These are phyloP conservation scores for Heteromurus nitidus DNA, from an alignment of 2,888 invertebrate species.

Conservation along the genomic window DNA sequence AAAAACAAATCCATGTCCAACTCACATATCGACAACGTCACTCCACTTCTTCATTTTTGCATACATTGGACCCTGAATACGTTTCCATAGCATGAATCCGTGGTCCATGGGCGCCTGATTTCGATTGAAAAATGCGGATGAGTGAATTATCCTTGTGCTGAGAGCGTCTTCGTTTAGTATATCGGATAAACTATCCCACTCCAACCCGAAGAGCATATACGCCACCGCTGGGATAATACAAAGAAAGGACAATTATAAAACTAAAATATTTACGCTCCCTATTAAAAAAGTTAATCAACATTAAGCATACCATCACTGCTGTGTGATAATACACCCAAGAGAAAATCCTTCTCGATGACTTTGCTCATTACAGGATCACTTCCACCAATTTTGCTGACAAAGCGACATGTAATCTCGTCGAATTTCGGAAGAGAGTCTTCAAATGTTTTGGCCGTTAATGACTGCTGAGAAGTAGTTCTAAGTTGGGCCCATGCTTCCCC, in stretches of 20 bases:
- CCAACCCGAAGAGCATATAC: conserved; percentile 57
- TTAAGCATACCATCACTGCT: conserved; percentile 85
- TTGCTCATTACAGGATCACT: conserved; percentile 74
- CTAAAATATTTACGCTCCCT: too few relatives aligned
- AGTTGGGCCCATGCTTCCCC: conserved; percentile 89
- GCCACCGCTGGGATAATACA: conserved; percentile 51
- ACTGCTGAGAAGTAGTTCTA: conserved; percentile 87
- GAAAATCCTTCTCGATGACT: conserved; percentile 79
- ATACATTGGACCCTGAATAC: conserved; percentile 84
- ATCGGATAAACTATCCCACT: conserved; percentile 52
- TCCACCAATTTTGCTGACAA: conserved; percentile 77
- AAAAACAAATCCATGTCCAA: too few relatives aligned
- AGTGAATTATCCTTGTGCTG: conserved; percentile 82
- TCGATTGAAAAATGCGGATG: conserved; percentile 85
- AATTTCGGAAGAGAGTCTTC: conserved; percentile 81
- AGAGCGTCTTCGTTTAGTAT: conserved; percentile 78
- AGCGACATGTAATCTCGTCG: conserved; percentile 82
- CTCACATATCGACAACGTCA: conserved; percentile 84
- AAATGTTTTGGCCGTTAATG: conserved; percentile 84
- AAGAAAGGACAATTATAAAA: background rate
- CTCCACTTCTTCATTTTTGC: conserved; percentile 82
- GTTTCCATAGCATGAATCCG: conserved; percentile 83
- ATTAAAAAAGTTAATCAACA: background rate
- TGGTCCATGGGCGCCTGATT: conserved; percentile 83
- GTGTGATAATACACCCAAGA: conserved; percentile 83